Base-by-base conservation (phyloP, 1,140 invertebrate genomes). In the Philotrypesis tridentata region DNA sequence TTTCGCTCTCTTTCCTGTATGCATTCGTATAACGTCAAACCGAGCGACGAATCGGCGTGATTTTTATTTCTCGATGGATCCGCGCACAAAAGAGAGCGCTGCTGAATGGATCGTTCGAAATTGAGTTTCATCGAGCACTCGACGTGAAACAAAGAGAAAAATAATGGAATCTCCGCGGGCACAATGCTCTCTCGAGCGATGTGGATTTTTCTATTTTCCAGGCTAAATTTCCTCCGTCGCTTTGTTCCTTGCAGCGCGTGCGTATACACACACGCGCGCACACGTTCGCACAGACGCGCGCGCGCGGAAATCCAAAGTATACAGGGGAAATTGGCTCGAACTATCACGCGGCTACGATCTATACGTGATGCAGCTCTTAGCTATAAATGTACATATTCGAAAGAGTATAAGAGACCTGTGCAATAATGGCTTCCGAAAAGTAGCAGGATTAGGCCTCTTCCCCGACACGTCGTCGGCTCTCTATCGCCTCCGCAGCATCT, bases 161-260 rank as follows among this genome's bases (percentile, higher is more conserved):
- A 55, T 55, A 55, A 55, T 55, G 48, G 21, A 55, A 55, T 55
- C 7, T 17, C 3, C 1, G 40, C 4, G 0, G 17, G 7, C 2
- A 55, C 48, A 55, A 55, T 55, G 48, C 33, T 37, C 9, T 3
- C 33, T 3, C 33, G 33, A 37, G 33, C 48, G 21, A 55, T 17
- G 21, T n/a, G 21, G 21, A 55, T 55, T n/a, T n/a, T 55, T 55
- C 48, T 55, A 55, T 55, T 48, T 40, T 48, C 12, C 43, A 17
- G 1, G 43, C 43, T 48, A 48, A 48, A 48, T 48, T 55, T 55
- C 48, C 48, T 17, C n/a, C 48, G 8, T 63, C 74, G 77, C 82
- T 84, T 86, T 83, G 84, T 83, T 82, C 67, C 14, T 37, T n/a
- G n/a, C n/a, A n/a, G n/a, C 63, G 63, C 63, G 17, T 23, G 0